Percentiles rank a stretch among this genome's conserved stretches.
These are phyloP conservation scores for Cisticola juncidis DNA, from an alignment of 2,113 vertebrate species.

Conservation along the genomic window DNA sequence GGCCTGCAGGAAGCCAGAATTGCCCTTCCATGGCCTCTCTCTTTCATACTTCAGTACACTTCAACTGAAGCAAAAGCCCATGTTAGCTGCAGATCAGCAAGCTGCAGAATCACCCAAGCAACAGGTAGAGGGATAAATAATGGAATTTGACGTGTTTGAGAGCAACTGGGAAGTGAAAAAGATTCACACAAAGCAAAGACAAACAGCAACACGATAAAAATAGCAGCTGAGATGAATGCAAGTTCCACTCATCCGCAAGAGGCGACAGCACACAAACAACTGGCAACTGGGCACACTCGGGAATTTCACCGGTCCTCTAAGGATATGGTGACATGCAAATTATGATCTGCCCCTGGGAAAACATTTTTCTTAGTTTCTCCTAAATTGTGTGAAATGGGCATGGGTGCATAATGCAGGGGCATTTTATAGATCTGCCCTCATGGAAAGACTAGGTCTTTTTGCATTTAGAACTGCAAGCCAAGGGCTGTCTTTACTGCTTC, in stretches of 20 bases:
- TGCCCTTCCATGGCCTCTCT: background rate
- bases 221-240: background rate
- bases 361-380: background rate
- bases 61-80: background rate
- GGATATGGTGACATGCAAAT: background rate
- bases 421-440: background rate
- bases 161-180: background rate
- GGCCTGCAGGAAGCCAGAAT: background rate
- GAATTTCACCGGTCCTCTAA: background rate
- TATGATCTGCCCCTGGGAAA: background rate
- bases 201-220: background rate
- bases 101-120: background rate
- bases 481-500: background rate
- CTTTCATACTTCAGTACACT: background rate
- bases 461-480: background rate
- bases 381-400: background rate
- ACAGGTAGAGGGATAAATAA: constrained; percentile 8
- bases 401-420: background rate
- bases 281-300: background rate
- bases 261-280: background rate
- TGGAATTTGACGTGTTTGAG: background rate
- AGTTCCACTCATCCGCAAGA: background rate
- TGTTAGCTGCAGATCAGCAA: background rate
- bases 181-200: background rate
- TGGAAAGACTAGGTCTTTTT: background rate